phyloP scores from a whole-genome alignment of 2,797 vertebrate species.

The Enteromius afrohamiltoni region DNA sequence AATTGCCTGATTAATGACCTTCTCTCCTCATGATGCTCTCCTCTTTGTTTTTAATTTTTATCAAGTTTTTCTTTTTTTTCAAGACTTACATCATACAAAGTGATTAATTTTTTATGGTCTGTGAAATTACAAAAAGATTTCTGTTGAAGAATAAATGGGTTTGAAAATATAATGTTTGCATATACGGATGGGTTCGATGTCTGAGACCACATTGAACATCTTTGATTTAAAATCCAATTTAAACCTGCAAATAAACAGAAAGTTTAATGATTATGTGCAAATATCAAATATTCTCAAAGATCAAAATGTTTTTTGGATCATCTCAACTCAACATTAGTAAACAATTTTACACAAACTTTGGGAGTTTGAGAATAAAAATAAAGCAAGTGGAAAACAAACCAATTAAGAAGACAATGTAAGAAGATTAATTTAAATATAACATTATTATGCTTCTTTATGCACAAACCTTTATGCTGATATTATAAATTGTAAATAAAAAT shows the following conservation, averaged over 20 bases:
- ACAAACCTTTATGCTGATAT: background rate
- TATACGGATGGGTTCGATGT: background rate
- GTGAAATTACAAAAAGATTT: constrained; percentile 21
- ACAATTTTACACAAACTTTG: background rate
- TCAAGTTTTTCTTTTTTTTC: constrained; percentile 1
- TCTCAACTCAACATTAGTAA: background rate
- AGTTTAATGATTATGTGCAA: background rate
- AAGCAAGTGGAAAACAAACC: background rate
- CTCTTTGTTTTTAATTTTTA: background rate
- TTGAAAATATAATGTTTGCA: background rate
- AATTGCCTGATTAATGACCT: constrained; percentile 32
- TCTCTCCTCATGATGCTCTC: background rate
- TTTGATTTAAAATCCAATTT: background rate
- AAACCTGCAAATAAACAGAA: background rate
- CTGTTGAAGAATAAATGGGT: background rate
- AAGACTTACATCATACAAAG: constrained; percentile 14
- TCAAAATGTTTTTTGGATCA: background rate
- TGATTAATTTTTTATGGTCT: constrained; percentile 8
- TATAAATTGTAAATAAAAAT: background rate
- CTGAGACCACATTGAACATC: background rate
- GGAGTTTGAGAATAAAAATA: background rate
- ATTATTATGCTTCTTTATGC: background rate
- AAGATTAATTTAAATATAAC: background rate
- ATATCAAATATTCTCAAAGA: background rate
- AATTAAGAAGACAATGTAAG: background rate